Evolutionary conservation across 2,888 invertebrate genomes (phyloP).

Genomic region (Bellardia pandia): DNA sequence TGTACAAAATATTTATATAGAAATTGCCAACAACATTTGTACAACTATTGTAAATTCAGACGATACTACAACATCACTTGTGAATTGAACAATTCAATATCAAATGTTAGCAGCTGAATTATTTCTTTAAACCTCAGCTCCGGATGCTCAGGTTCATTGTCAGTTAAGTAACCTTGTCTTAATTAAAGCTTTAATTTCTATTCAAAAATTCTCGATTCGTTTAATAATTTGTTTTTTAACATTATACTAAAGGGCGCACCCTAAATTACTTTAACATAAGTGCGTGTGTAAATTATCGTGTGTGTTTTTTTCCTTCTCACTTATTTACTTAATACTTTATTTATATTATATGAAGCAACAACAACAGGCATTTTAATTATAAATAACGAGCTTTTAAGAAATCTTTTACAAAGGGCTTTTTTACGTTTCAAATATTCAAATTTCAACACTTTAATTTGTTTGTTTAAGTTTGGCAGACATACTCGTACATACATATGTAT

Average conservation of each 20-base stretch:
- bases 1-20: too few species aligned
- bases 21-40: too few species aligned
- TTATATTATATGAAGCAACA: not conserved
- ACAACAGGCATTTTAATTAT: conserved; percentile 13
- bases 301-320: not conserved
- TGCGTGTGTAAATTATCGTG: not conserved
- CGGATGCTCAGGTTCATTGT: too few species aligned
- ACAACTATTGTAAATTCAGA: too few species aligned
- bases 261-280: not conserved
- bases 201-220: too few species aligned
- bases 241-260: not conserved
- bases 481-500: not conserved
- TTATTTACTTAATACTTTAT: conserved; percentile 10
- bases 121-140: too few species aligned
- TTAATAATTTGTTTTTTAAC: not conserved
- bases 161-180: too few species aligned
- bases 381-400: not conserved
- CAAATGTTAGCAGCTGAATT: too few species aligned
- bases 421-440: not conserved
- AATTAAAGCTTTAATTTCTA: too few species aligned
- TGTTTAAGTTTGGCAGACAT: not conserved
- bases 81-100: too few species aligned
- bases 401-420: not conserved
- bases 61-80: too few species aligned
- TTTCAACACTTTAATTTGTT: not conserved